These are phyloP conservation scores for Melanotus villosus DNA, from an alignment of 2,888 invertebrate genomes.

Conservation along the genomic window DNA sequence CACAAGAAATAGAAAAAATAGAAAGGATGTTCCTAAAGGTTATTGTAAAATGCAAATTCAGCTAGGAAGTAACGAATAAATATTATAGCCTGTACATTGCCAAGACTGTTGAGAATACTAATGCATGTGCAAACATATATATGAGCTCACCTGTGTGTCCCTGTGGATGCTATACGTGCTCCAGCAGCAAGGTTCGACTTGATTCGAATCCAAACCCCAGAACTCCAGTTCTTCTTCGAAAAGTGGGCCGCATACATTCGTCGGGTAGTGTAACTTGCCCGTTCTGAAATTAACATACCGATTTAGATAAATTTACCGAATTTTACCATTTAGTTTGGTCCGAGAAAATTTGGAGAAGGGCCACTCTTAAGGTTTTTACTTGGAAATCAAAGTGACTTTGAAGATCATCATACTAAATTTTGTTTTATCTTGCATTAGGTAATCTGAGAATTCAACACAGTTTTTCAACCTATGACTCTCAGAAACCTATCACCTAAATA, in stretches of 20 bases:
- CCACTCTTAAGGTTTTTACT: too few relatives aligned
- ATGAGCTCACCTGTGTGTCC: slow-evolving; percentile 78
- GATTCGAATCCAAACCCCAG: slow-evolving; percentile 97
- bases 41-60: not conserved
- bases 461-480: too few relatives aligned
- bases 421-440: too few relatives aligned
- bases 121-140: not conserved
- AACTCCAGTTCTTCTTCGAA: slow-evolving; percentile 97
- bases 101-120: not conserved
- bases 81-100: slow-evolving; percentile 5
- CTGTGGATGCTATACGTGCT: slow-evolving; percentile 94
- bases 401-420: too few relatives aligned
- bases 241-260: slow-evolving; percentile 96
- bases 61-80: slow-evolving; percentile 16
- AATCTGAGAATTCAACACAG: too few relatives aligned
- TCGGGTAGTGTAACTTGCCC: slow-evolving; percentile 95
- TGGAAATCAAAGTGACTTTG: too few relatives aligned
- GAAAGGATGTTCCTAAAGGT: too few relatives aligned
- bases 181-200: slow-evolving; percentile 99
- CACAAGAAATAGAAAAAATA: too few relatives aligned
- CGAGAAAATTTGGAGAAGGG: too few relatives aligned
- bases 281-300: slow-evolving; percentile 75
- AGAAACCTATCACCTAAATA: too few relatives aligned
- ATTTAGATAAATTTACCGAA: too few relatives aligned
- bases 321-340: too few relatives aligned